Evolutionary conservation across 2,113 vertebrate genomes (phyloP), one percentile per base, ranked within the genome.

Genomic region (Madoqua kirkii): DNA sequence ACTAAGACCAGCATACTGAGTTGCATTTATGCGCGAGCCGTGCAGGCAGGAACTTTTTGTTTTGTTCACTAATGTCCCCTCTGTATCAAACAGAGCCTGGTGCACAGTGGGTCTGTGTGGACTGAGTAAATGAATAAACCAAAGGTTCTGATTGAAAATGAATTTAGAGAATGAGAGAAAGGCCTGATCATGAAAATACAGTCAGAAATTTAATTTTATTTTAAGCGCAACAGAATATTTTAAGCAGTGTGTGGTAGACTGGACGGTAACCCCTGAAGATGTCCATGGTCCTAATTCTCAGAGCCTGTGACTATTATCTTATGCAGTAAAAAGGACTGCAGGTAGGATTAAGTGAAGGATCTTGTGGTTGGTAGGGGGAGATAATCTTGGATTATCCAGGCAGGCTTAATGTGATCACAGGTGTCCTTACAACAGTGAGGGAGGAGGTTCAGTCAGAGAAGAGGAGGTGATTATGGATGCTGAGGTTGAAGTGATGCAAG

Each of bases 21-120:
- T 5, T 19, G 0, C 6, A 4, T 1, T 10, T 0, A 50, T 4
- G 5, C 1, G 15, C 7, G 19, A 1, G 1, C 33, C 29, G 0
- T 1, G 3, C 33, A 25, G 9, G 3, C 23, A 23, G 48, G 55
- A 21, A 4, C 21, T 19, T 67, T 31, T 40, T 15, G 13, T 45
- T 90, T 17, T 57, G 3, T 36, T 91, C 7, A 2, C 60, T 33
- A 21, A 54, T 15, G 15, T 31, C 19, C 6, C 36, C 16, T 7
- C 36, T 74, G 14, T 15, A 7, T 79, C 59, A 11, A 29, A 23
- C 2, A 50, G 50, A 93, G 13, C 33, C 62, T 31, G 4, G 48
- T 7, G 9, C 11, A 3, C 3, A 17, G 31, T 17, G 71, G 62
- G 48, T 79, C 82, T 43, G 1, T 21, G 25, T 23, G 43, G n/a